Evolutionary conservation across 53 echinoderm and acorn worm genomes (phyloP), one percentile per base, ranked within the genome.

Genomic region (Luidia sarsii): DNA sequence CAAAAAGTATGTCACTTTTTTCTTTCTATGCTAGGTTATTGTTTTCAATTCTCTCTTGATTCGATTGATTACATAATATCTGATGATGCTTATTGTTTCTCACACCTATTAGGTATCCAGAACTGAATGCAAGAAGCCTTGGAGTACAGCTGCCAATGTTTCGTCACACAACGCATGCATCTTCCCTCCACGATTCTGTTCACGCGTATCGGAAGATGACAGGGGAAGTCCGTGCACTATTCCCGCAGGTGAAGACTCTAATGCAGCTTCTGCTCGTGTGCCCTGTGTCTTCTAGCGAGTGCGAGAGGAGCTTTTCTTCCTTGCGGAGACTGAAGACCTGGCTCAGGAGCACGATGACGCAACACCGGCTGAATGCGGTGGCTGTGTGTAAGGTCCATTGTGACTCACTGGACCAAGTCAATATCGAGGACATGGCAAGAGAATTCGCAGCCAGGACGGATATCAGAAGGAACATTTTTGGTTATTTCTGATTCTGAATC

Each of bases 301-400:
- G 39, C 27, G 45, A 67, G 29, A 21, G 48, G 23, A 67, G 67
- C 27, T 67, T 67, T 46, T 67, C 67, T 67, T 11, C 67, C 2
- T 46, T 67, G 22, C 67, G 30, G 14, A 11, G 28, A 3, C 25
- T 67, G 15, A 67, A 67, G 20, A 67, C 67, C 36, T 41, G 41
- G 25, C 45, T 67, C 13, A 67, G 48, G 27, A 24, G 39, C 43
- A 48, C 28, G 3, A 67, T 67, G 29, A 39, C 46, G 14, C 67
- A 67, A 46, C 39, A 43, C 24, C 21, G 46, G 46, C 67, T 67
- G 4, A 67, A 45, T 24, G 9, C 20, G 10, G 67, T 67, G 33
- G 82, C 68, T 49, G 67, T 82, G 27, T 82, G 82, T 69, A 82
- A 82, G 16, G 53, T 82, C 54, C 82, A 82, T 66, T 57, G 54